Evolutionary conservation across 2,113 vertebrate genomes (phyloP).

Genomic region (Grus americana): DNA sequence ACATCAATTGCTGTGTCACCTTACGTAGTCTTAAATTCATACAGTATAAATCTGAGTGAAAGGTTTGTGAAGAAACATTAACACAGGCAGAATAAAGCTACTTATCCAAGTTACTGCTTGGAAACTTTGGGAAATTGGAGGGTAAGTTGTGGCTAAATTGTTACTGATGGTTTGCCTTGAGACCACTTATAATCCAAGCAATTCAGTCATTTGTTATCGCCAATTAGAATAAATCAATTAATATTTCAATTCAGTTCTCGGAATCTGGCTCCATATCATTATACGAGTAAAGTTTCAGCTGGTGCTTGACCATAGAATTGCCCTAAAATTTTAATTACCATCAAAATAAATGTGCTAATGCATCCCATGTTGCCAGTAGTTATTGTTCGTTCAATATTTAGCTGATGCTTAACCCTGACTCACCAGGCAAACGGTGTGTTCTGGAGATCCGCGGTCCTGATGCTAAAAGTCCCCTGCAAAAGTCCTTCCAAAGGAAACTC

Average conservation of each 20-base stretch:
- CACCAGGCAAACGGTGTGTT: not conserved
- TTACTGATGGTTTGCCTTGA: not conserved
- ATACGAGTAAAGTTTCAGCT: not conserved
- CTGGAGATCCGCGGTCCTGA: accelerated
- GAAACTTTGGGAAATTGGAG: not conserved
- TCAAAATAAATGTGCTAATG: not conserved
- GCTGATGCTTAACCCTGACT: not conserved
- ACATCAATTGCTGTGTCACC: not conserved
- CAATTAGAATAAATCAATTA: not conserved
- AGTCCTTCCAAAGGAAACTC: not conserved
- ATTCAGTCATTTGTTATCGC: not conserved
- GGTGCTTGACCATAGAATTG: not conserved
- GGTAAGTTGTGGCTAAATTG: not conserved
- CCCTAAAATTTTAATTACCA: not conserved
- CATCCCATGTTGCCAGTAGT: not conserved
- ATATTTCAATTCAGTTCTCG: not conserved
- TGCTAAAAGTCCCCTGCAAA: not conserved
- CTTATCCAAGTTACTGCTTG: not conserved
- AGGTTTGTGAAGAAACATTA: not conserved
- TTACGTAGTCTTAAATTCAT: not conserved
- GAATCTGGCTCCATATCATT: not conserved
- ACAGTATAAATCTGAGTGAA: not conserved
- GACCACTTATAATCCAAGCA: not conserved
- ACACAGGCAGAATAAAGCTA: not conserved
- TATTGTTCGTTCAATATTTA: not conserved